Conservation (phyloP, 2,113 vertebrate species). For the Podiceps cristatus region DNA sequence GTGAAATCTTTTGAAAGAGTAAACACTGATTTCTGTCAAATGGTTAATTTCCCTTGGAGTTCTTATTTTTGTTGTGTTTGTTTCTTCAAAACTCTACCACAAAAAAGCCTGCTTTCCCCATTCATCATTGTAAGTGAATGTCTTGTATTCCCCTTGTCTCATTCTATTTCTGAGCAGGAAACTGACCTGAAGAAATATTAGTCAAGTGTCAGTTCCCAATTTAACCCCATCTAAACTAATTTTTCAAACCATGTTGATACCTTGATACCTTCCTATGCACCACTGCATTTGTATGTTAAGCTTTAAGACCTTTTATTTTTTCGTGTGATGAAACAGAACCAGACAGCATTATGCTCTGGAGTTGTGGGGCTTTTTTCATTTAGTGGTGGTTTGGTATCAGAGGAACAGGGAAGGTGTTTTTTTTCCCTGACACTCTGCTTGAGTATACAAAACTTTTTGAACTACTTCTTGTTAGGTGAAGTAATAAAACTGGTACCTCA, state of each 20-base stretch:
- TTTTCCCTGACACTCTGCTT: not conserved
- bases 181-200: not conserved
- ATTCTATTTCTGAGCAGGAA: constrained; percentile 18
- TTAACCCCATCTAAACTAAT: constrained; percentile 43
- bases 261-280: not conserved
- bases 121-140: not conserved
- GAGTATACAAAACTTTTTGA: not conserved
- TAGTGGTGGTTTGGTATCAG: not conserved
- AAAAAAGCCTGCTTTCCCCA: not conserved
- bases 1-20: not conserved
- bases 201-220: not conserved
- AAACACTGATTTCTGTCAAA: not conserved
- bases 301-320: not conserved
- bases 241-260: not conserved
- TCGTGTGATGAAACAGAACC: not conserved
- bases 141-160: not conserved
- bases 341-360: not conserved
- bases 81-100: not conserved
- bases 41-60: not conserved
- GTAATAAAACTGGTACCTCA: not conserved
- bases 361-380: not conserved
- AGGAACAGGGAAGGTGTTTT: not conserved
- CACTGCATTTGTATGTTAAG: not conserved
- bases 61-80: not conserved
- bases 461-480: not conserved